Percentiles rank a stretch among this genome's conserved stretches.
Evolutionary conservation across 1,140 invertebrate genomes (phyloP).

Genomic region (Paraescarpia echinospica): DNA sequence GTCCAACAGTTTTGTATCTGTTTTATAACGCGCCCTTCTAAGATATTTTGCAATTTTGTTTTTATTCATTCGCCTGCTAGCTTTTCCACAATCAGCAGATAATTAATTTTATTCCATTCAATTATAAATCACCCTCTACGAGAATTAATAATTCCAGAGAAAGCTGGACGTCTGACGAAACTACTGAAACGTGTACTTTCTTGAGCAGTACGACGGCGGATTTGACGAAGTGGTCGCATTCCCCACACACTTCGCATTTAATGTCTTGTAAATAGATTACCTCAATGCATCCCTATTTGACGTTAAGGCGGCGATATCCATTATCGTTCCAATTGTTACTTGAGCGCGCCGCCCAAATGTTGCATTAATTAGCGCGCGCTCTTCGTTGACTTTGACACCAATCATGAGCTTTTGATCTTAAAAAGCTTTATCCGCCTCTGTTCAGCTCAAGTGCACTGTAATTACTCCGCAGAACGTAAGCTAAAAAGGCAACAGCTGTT

Average conservation of each 20-base stretch:
- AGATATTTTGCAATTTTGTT: too few relatives aligned
- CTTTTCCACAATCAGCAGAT: too few relatives aligned
- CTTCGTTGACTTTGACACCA: neutral
- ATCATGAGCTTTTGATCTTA: conserved; percentile 6
- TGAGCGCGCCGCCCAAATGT: neutral
- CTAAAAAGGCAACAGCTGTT: conserved; percentile 3
- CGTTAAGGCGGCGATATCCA: neutral
- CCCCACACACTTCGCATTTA: neutral
- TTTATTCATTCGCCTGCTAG: too few relatives aligned
- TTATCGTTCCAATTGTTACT: neutral
- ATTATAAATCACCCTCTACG: too few relatives aligned
- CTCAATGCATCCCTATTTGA: neutral
- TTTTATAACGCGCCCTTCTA: too few relatives aligned
- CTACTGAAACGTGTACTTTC: neutral
- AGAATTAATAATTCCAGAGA: too few relatives aligned
- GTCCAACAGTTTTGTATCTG: too few relatives aligned
- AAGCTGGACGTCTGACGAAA: neutral
- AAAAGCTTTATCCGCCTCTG: neutral
- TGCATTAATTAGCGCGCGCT: neutral
- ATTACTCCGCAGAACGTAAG: neutral
- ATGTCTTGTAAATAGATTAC: neutral
- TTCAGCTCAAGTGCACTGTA: neutral
- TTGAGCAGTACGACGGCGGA: neutral
- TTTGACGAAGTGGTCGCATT: neutral
- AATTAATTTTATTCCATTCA: too few relatives aligned